Conservation (phyloP, 2,888 invertebrate genomes). For the Phrixothrix hirtus region DNA sequence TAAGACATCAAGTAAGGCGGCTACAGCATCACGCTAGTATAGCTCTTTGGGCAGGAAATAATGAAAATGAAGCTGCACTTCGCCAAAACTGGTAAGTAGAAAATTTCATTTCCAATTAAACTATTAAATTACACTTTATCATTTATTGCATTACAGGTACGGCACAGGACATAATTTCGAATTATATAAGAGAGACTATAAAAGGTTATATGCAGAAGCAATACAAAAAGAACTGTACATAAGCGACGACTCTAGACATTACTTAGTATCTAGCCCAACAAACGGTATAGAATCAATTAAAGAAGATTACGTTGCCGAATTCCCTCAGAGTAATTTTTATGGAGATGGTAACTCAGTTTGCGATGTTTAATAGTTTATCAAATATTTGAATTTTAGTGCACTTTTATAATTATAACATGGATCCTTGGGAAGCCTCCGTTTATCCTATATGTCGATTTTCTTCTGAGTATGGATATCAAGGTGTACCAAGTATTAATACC, state of each 20-base stretch:
- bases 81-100: conserved; percentile 73
- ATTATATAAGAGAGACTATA: conserved; percentile 69
- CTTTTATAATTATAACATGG: conserved; percentile 81
- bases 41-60: conserved; percentile 92
- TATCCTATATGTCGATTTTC: conserved; percentile 85
- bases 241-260: conserved; percentile 68
- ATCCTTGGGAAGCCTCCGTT: conserved; percentile 78
- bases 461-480: conserved; percentile 96
- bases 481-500: conserved; percentile 75
- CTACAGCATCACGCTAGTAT: conserved; percentile 87
- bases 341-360: conserved; percentile 72
- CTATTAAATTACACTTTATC: not conserved
- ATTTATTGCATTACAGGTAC: conserved; percentile 55
- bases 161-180: conserved; percentile 42
- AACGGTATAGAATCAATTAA: conserved; percentile 75
- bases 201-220: conserved; percentile 79
- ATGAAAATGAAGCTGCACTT: conserved; percentile 93
- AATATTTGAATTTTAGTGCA: conserved; percentile 65
- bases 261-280: conserved; percentile 88
- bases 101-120: not conserved
- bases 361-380: conserved; percentile 26
- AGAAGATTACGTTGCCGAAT: conserved; percentile 75
- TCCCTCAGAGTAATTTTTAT: conserved; percentile 78
- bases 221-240: conserved; percentile 67
- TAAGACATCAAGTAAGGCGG: conserved; percentile 78